Evolutionary conservation across 2,888 invertebrate species (phyloP), one percentile per base, ranked within the genome.

Genomic region (Fragum whitleyi): DNA sequence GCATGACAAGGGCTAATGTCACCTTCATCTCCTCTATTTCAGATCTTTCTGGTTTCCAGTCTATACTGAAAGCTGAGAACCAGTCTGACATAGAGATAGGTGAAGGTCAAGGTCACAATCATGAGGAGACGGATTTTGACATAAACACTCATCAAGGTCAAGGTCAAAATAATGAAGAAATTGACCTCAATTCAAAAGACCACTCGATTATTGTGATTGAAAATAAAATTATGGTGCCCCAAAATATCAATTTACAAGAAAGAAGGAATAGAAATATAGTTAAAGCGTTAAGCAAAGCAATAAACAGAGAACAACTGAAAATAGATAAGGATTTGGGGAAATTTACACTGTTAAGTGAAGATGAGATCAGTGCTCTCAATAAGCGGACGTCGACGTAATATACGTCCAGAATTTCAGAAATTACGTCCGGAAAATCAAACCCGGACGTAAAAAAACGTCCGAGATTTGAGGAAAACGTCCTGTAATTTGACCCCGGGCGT

Each of bases 21-120:
- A 32, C 32, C 62, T 16, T 19, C 36, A 21, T 19, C 62, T 62
- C 62, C 32, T n/a, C n/a, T 36, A 36, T 62, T 62, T 62, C 62
- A 62, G 62, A 23, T 2, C n/a, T 62, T 19, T n/a, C 62, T 62
- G 62, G 62, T 62, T n/a, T 23, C 62, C 62, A 62, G 32, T 62
- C 62, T 32, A 19, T 62, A 14, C 21, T 59, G 29, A 36, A 21
- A 16, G 55, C 57, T 36, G 71, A 55, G 71, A 71, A 57, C 57
- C 57, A 71, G 36, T 36, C 71, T 57, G 71, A 28, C n/a, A 71
- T 21, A 32, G 39, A 32, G 36, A 55, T 19, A 55, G 71, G 21
- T 55, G 29, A 36, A 55, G 71, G 71, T 53, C 55, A 57, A n/a
- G 19, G 28, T 59, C 16, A n/a, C n/a, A n/a, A n/a, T n/a, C n/a